These are phyloP conservation scores for Tor tambroides DNA, from an alignment of 2,113 vertebrate species.

Conservation along the genomic window DNA sequence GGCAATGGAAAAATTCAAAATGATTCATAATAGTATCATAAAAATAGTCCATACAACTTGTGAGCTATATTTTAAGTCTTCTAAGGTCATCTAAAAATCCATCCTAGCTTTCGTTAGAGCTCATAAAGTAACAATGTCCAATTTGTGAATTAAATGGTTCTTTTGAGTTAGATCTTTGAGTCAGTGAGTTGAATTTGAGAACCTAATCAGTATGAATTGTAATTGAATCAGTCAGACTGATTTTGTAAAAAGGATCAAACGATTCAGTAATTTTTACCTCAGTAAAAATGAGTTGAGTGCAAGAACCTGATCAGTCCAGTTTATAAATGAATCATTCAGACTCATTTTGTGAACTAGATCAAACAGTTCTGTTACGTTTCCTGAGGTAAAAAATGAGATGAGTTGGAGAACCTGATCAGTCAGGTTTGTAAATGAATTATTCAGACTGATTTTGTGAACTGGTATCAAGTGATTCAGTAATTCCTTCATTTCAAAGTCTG, in stretches of 20 bases:
- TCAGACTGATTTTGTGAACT: neutral
- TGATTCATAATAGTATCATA: neutral
- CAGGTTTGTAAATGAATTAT: neutral
- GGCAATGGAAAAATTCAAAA: neutral
- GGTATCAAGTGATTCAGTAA: neutral
- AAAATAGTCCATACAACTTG: neutral
- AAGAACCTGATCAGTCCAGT: neutral
- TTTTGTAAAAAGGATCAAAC: neutral
- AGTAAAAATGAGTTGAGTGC: neutral
- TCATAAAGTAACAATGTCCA: neutral
- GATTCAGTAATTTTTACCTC: too few species aligned
- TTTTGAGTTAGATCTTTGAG: neutral
- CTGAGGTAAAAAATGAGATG: too few species aligned
- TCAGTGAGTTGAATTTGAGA: neutral
- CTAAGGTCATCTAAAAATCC: neutral
- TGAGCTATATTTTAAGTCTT: neutral
- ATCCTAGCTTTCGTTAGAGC: too few species aligned
- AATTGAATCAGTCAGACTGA: too few species aligned
- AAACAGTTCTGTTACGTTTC: neutral
- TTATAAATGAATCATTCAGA: neutral
- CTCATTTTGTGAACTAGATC: neutral
- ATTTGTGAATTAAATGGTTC: neutral
- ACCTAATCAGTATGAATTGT: too few species aligned
- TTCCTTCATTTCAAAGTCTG: too few species aligned
- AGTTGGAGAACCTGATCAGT: neutral